Percentiles rank a stretch among this genome's conserved stretches.
Conservation (phyloP, 2,888 invertebrate species). For the Auanema freiburgensis region DNA sequence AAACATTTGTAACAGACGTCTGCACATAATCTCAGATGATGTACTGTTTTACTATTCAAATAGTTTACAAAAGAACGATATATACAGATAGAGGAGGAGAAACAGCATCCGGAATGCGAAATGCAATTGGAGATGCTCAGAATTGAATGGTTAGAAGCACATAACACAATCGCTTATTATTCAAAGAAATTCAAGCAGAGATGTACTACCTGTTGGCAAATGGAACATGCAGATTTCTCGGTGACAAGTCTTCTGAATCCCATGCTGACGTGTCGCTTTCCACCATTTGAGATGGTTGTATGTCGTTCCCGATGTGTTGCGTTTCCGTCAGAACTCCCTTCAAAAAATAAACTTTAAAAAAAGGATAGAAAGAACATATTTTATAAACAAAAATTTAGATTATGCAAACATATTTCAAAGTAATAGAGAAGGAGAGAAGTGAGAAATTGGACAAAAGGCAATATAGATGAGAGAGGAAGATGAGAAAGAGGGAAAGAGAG, state of each 20-base stretch:
- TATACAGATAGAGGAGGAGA: not conserved
- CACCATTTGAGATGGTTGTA: slow-evolving; percentile 5
- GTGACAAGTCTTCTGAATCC: slow-evolving; percentile 6
- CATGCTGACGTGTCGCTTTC: slow-evolving; percentile 12
- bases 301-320: too few species aligned
- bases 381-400: too few species aligned
- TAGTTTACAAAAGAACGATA: too few species aligned
- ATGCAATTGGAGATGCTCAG: not conserved
- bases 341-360: slow-evolving; percentile 10
- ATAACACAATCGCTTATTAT: not conserved
- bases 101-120: not conserved
- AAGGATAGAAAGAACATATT: not conserved
- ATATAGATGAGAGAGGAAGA: not conserved
- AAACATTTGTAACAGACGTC: too few species aligned
- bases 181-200: too few species aligned
- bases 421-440: slow-evolving; percentile 11
- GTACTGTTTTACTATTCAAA: too few species aligned
- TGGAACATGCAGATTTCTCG: slow-evolving; percentile 14
- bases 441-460: not conserved
- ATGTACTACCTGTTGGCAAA: slow-evolving; percentile 18
- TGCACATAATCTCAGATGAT: too few species aligned
- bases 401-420: not conserved
- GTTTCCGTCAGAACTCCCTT: not conserved
- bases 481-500: not conserved
- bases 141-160: not conserved